These are phyloP conservation scores for Aphelinus atriplicis DNA, from an alignment of 1,140 invertebrate species.

Conservation along the genomic window DNA sequence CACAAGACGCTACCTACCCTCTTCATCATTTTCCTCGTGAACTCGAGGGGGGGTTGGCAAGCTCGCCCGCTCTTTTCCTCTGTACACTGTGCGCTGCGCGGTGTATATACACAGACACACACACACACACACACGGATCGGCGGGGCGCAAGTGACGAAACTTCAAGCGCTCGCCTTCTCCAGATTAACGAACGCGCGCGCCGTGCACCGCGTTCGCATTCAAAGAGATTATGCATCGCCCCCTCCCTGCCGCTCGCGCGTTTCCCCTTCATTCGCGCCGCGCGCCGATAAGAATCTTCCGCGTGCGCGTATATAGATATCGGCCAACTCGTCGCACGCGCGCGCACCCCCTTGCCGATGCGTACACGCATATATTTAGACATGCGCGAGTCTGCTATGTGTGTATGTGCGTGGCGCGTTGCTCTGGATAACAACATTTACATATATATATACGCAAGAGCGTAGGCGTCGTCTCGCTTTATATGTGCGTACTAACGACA, in stretches of 20 bases:
- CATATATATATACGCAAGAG: too few species aligned
- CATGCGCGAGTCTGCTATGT: too few species aligned
- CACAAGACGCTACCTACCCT: not conserved
- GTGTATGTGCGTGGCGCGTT: too few species aligned
- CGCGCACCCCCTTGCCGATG: conserved; percentile 31
- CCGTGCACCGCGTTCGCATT: conserved; percentile 2
- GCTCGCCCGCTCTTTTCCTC: not conserved
- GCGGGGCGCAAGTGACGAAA: conserved; percentile 46
- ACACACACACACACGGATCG: conserved; percentile 16
- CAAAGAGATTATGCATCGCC: conserved; percentile 43
- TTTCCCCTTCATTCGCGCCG: not conserved
- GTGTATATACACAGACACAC: not conserved
- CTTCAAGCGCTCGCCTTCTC: conserved; percentile 45
- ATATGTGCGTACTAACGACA: too few species aligned
- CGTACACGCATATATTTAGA: not conserved
- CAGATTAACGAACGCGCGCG: conserved; percentile 53
- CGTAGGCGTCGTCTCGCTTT: too few species aligned
- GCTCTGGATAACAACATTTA: too few species aligned
- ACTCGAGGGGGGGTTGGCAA: conserved; percentile 5
- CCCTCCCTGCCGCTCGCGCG: not conserved
- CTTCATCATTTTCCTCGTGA: conserved; percentile 30
- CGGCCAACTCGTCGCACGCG: not conserved
- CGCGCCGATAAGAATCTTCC: conserved; percentile 25
- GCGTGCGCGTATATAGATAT: not conserved
- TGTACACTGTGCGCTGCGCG: too few species aligned